Percentiles rank a stretch among this genome's conserved stretches.
phyloP scores from a whole-genome alignment of 1,140 invertebrate species.

The Triops cancriformis region DNA sequence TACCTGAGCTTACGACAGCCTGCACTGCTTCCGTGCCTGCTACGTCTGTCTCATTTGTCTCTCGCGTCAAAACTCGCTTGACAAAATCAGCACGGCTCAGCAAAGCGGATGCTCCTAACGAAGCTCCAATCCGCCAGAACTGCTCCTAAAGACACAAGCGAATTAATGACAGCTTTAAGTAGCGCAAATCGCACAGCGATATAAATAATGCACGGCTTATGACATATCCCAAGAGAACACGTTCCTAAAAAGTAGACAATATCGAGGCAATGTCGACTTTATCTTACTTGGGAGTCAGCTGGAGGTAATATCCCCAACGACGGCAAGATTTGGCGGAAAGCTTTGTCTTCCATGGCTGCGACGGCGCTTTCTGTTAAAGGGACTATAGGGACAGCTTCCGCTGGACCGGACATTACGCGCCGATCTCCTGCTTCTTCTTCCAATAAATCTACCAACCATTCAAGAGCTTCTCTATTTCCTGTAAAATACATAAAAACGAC shows the following conservation, averaged over 20 bases:
- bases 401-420: not conserved
- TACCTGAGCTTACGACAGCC: not conserved
- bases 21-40: not conserved
- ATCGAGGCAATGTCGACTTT: no score
- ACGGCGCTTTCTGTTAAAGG: constrained; percentile 16
- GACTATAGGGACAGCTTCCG: constrained; percentile 24
- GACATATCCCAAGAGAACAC: not conserved
- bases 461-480: constrained; percentile 25
- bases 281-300: constrained; percentile 18
- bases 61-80: not conserved
- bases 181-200: not conserved
- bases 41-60: not conserved
- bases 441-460: constrained; percentile 22
- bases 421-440: constrained; percentile 22
- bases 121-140: constrained; percentile 22
- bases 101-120: not conserved
- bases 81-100: constrained; percentile 21
- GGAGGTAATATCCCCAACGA: constrained; percentile 20
- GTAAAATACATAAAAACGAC: no score
- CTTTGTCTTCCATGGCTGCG: constrained; percentile 18
- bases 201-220: not conserved
- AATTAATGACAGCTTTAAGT: not conserved
- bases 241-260: not conserved
- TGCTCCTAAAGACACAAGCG: constrained; percentile 7
- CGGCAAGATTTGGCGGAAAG: constrained; percentile 21